phyloP scores from a whole-genome alignment of 2,113 vertebrate genomes.

The Nycticryphes semicollaris region DNA sequence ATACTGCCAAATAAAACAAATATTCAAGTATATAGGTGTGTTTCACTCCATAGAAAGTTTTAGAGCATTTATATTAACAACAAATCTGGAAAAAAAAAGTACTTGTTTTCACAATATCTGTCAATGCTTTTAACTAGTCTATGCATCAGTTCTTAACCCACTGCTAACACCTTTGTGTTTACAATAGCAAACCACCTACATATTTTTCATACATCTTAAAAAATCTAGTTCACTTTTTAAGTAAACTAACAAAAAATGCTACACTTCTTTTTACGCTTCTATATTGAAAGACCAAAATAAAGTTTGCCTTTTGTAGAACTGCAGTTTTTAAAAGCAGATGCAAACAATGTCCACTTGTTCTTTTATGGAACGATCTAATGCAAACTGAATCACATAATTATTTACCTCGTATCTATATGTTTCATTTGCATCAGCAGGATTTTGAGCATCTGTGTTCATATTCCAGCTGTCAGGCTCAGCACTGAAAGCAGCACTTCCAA shows the following conservation, averaged over 20 bases:
- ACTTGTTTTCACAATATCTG: not conserved
- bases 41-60: not conserved
- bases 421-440: not conserved
- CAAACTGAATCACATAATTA: not conserved
- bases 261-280: not conserved
- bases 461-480: conserved; percentile 55
- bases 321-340: not conserved
- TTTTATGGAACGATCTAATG: not conserved
- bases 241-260: not conserved
- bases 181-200: not conserved
- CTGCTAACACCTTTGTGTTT: not conserved
- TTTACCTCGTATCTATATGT: conserved; percentile 79
- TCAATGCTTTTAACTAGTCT: not conserved
- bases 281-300: not conserved
- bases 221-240: not conserved
- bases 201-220: not conserved
- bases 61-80: not conserved
- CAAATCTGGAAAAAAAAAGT: not conserved
- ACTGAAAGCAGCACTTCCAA: conserved; percentile 66
- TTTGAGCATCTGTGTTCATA: not conserved
- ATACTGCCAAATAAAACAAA: conserved; percentile 76
- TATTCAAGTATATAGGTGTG: not conserved
- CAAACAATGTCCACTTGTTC: not conserved
- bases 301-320: not conserved
- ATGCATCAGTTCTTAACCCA: not conserved